Conservation (phyloP, 2,113 vertebrate genomes). For the Spheniscus mendiculus region DNA sequence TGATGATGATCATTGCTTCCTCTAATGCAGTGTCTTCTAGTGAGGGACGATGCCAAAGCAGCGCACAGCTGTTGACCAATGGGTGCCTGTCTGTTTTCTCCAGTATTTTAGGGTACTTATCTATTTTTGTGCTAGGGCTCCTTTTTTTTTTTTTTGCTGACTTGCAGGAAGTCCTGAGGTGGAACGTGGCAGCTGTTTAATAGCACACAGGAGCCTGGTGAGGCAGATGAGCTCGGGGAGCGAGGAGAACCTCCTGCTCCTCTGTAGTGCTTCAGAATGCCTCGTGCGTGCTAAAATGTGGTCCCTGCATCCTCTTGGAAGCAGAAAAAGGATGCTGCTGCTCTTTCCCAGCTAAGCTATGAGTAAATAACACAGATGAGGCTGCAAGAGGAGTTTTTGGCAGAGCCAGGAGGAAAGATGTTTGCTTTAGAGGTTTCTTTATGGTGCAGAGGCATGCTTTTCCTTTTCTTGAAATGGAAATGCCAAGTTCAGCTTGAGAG, state of each 20-base stretch:
- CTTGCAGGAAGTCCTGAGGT: slow-evolving; percentile 8
- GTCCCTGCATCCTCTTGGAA: background rate
- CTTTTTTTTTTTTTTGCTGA: background rate
- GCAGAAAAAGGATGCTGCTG: background rate
- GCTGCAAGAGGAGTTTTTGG: background rate
- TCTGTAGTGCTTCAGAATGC: background rate
- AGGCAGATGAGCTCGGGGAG: background rate
- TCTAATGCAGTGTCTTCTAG: slow-evolving; percentile 9
- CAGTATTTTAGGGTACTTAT: background rate
- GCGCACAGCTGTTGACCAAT: slow-evolving; percentile 4
- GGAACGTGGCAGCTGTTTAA: slow-evolving; percentile 12
- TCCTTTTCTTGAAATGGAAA: background rate
- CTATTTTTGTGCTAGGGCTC: background rate
- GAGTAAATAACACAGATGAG: background rate
- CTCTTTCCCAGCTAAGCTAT: background rate
- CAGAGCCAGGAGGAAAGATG: background rate
- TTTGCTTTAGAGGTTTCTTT: background rate
- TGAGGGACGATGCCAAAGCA: background rate
- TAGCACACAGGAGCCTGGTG: background rate
- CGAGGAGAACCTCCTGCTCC: background rate
- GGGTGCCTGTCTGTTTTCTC: slow-evolving; percentile 15
- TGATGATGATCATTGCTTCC: slow-evolving; percentile 26
- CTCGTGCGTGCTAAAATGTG: accelerated
- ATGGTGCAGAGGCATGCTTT: background rate
- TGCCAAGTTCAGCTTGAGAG: background rate